These are phyloP conservation scores for Misgurnus anguillicaudatus DNA, from an alignment of 2,113 vertebrate species.

Conservation along the genomic window DNA sequence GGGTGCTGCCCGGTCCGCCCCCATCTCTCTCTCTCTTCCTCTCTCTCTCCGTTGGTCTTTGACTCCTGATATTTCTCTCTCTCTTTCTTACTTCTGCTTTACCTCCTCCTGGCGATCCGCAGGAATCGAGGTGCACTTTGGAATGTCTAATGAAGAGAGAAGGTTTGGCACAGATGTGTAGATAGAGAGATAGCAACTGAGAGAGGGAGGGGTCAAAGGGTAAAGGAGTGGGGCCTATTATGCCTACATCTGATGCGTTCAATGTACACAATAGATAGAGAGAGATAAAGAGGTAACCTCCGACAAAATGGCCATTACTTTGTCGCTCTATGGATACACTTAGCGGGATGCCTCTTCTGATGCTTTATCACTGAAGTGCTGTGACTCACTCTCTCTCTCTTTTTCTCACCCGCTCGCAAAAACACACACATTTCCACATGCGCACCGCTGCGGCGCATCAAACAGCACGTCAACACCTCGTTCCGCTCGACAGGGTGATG, in stretches of 20 bases:
- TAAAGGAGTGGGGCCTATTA: constrained; percentile 8
- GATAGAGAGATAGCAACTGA: constrained; percentile 29
- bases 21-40: constrained; percentile 34
- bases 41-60: no score
- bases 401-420: not conserved
- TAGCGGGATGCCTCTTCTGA: constrained; percentile 22
- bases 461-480: constrained; percentile 26
- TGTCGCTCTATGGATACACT: constrained; percentile 10
- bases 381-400: constrained; percentile 24
- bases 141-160: constrained; percentile 81
- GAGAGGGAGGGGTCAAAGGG: constrained; percentile 43
- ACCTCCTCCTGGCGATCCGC: constrained; percentile 74
- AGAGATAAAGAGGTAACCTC: not conserved
- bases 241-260: constrained; percentile 20
- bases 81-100: not conserved
- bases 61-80: no score
- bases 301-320: constrained; percentile 39
- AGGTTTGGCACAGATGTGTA: constrained; percentile 22
- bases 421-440: not conserved
- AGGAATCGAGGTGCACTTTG: constrained; percentile 77
- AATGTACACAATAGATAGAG: constrained; percentile 20
- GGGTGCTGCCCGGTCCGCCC: constrained; percentile 60
- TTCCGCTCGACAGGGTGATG: constrained; percentile 39
- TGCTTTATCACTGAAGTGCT: constrained; percentile 19
- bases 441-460: constrained; percentile 6